A percentile compares a stretch with the other conserved stretches of the same genome.
These are phyloP conservation scores for Laterallus jamaicensis DNA, from an alignment of 2,113 vertebrate species.

Conservation along the genomic window DNA sequence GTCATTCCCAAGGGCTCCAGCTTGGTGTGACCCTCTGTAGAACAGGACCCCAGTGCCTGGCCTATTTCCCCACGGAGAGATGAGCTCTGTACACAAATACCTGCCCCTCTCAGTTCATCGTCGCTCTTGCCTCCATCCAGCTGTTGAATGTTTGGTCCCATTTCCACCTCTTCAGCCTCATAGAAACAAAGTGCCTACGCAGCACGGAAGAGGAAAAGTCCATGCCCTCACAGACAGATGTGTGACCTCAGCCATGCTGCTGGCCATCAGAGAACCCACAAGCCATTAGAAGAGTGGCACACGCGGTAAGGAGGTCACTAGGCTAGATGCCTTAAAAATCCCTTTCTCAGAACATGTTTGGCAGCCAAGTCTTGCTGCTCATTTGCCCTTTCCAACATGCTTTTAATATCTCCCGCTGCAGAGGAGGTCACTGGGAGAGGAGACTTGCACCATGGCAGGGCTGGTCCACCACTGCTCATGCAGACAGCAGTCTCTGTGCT, in stretches of 20 bases:
- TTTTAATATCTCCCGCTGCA: not conserved
- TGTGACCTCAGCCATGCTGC: fast-evolving
- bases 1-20: not conserved
- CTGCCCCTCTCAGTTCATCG: not conserved
- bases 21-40: not conserved
- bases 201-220: fast-evolving
- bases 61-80: not conserved
- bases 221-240: fast-evolving
- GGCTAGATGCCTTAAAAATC: not conserved
- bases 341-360: fast-evolving
- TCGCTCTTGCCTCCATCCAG: not conserved
- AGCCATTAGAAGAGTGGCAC: fast-evolving
- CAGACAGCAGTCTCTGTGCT: not conserved
- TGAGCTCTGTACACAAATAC: fast-evolving
- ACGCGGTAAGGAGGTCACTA: fast-evolving
- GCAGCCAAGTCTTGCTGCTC: no score
- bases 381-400: fast-evolving
- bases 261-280: not conserved
- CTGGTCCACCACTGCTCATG: not conserved
- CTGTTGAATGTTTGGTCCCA: not conserved
- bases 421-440: not conserved
- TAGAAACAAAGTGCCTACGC: not conserved
- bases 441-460: fast-evolving
- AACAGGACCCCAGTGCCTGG: not conserved
- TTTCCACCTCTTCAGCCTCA: not conserved